These are phyloP conservation scores for Tapera naevia DNA, from an alignment of 2,797 vertebrate genomes.

Conservation along the genomic window DNA sequence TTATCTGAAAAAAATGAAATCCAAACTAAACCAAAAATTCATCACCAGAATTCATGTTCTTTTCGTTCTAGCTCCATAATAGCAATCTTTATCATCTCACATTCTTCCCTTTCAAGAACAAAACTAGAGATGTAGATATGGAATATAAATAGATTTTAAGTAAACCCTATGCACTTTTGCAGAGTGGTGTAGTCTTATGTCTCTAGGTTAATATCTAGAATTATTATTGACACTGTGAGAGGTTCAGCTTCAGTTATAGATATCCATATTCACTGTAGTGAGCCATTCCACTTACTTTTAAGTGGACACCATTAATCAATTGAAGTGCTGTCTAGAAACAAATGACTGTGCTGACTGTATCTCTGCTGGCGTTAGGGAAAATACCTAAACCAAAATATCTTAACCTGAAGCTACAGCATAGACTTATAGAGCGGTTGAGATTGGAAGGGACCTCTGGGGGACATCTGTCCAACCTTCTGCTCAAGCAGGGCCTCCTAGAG, in stretches of 20 bases:
- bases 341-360: not conserved
- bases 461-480: not conserved
- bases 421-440: not conserved
- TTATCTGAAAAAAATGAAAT: not conserved
- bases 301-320: not conserved
- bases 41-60: not conserved
- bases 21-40: not conserved
- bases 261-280: not conserved
- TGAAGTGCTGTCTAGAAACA: not conserved
- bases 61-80: not conserved
- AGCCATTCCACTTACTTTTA: not conserved
- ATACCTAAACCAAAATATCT: not conserved
- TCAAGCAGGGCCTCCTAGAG: not conserved
- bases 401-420: not conserved
- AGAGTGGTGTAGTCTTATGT: not conserved
- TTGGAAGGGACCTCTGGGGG: not conserved
- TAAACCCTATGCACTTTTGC: not conserved
- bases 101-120: not conserved
- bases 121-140: not conserved
- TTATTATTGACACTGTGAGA: not conserved
- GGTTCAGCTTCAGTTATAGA: not conserved
- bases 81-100: not conserved
- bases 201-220: not conserved
- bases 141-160: not conserved
- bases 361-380: not conserved